These are phyloP conservation scores for Plotosus lineatus DNA, from an alignment of 2,113 vertebrate species.

Conservation along the genomic window DNA sequence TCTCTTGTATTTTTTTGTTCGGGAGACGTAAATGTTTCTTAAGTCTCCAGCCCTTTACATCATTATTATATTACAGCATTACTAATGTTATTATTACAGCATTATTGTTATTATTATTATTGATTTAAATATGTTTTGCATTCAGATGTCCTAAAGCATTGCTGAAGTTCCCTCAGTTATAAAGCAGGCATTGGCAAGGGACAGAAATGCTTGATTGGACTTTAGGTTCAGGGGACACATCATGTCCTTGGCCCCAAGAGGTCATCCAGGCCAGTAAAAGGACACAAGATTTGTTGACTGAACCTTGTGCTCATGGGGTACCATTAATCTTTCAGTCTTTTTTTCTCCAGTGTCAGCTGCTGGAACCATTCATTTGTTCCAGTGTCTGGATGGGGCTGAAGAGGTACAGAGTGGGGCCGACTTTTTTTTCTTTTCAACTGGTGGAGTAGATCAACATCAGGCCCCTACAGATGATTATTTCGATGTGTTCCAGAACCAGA, in stretches of 20 bases:
- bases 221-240: conserved; percentile 1
- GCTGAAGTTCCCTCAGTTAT: neutral
- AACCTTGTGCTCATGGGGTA: conserved; percentile 13
- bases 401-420: conserved; percentile 12
- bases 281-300: conserved; percentile 8
- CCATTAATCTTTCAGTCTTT: conserved; percentile 32
- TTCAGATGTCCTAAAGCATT: neutral
- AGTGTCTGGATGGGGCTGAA: conserved; percentile 40
- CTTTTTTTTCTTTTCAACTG: conserved; percentile 18
- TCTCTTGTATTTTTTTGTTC: neutral
- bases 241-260: conserved; percentile 23
- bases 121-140: neutral
- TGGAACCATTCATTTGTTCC: conserved; percentile 47
- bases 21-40: neutral
- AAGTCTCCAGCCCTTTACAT: neutral
- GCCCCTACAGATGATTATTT: conserved; percentile 6
- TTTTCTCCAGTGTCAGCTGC: conserved; percentile 42
- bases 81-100: too few relatives aligned
- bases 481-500: conserved; percentile 34
- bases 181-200: neutral
- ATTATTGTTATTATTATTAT: too few relatives aligned
- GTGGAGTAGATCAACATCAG: conserved; percentile 13
- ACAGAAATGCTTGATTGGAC: neutral
- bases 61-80: neutral
- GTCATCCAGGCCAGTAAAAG: conserved; percentile 2